Base-by-base conservation (phyloP, 2,888 invertebrate species). In the Perithous albicinctus region DNA sequence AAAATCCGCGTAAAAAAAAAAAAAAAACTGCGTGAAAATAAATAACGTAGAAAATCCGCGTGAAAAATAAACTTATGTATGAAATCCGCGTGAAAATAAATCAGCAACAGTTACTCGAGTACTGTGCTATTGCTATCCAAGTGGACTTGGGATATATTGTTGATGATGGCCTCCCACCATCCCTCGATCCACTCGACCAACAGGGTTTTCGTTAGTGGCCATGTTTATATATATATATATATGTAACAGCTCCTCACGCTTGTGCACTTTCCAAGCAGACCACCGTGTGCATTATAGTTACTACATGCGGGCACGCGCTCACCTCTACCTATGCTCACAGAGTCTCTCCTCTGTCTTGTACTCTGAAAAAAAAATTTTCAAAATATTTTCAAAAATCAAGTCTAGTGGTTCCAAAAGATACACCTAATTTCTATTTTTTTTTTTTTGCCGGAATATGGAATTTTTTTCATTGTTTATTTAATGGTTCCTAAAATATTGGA, bases 81-180 rank as follows among this genome's bases (percentile, higher is more conserved):
- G 32, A 35, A 23, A 3, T 46, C n/a, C 6, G 35, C 26, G 20
- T 61, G 70, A 70, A 72, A 74, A 48, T 70, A 43, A 77, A 77
- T 63, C 51, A 54, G 23, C 32, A 69, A 43, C 23, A 61, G 80
- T 73, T 77, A 41, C 41, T 69, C 74, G 74, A 48, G 63, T 70
- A 89, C 89, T 89, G 88, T 86, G 64, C 56, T 67, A 80, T 8
- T 79, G 41, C 46, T 67, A 84, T 83, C 83, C 83, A 83, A 84
- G 81, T 85, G 85, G 84, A 85, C 85, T 85, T 85, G 84, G 87
- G 85, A 86, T 89, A 89, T 89, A 89, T 88, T 81, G 74, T 76
- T 59, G 72, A 72, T 78, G 69, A 80, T 74, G 56, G 8, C 38
- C 85, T 86, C 88, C 86, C 86, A 87, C 88, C 80, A 46, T 61